Base-by-base conservation (phyloP, 1,140 invertebrate species). In the Aphaenogaster rudis region DNA sequence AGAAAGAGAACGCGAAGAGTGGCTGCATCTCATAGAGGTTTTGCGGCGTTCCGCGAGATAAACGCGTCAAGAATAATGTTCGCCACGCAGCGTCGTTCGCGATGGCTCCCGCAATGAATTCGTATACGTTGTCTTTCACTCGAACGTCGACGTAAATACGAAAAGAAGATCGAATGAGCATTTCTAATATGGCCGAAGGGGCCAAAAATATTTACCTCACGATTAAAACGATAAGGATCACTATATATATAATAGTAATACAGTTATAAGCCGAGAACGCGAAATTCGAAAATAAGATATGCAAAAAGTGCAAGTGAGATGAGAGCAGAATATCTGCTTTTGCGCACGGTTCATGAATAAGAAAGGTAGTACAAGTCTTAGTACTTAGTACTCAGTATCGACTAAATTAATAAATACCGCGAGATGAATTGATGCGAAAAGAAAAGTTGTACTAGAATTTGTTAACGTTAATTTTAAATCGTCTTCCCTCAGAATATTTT, bases 1-100 rank as follows among this genome's bases (percentile, higher is more conserved):
- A 59, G 67, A 52, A 57, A 88, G 81, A 88, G 54, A 81, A 63
- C n/a, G 72, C n/a, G 42, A 54, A 57, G 11, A 57, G n/a, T 5
- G 4, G 54, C 17, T 79, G 50, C 45, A 61, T 88, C 66, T 86
- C 39, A 42, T 63, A 64, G 15, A 66, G 78, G 33, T 89, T 81
- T 80, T 81, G 17, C 72, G 39, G 61, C 9, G 59, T 3, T 89
- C 63, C 88, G 45, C 50, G 0, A 66, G 21, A 88, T 77, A 81
- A 88, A 86, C 77, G 77, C 45, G 79, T 82, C 28, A n/a, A 15
- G 67, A 82, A 82, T 82, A 82, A 82, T 74, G 42, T 61, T 48
- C 39, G 54, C 45, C 54, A 33, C 52, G 52, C 66, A 15, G 39
- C 28, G 28, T 71, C 66, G 21, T 17, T 63, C 28, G 39, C 50